Conservation (phyloP, 2,797 vertebrate genomes). For the Lindbergichthys nudifrons region DNA sequence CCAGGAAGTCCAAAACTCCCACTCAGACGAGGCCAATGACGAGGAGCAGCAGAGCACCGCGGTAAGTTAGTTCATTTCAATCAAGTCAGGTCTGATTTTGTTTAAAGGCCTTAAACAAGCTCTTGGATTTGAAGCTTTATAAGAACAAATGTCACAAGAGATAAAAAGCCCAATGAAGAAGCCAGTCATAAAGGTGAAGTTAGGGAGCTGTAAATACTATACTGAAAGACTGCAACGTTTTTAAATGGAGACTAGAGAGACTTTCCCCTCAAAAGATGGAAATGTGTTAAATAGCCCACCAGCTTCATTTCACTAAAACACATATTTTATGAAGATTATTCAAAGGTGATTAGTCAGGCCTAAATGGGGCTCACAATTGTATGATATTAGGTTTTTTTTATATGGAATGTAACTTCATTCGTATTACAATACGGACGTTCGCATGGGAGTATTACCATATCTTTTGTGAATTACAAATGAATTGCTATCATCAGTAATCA, state of each 20-base stretch:
- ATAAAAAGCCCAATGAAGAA: neutral
- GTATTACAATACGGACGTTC: neutral
- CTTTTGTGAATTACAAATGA: neutral
- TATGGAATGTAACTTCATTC: neutral
- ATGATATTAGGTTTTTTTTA: neutral
- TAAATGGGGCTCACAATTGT: neutral
- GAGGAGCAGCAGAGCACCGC: conserved; percentile 56
- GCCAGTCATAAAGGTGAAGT: neutral
- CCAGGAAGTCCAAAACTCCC: conserved; percentile 79
- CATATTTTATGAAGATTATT: neutral
- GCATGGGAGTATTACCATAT: neutral
- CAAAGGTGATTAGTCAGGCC: neutral
- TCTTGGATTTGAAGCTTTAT: neutral
- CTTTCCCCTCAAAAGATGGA: neutral
- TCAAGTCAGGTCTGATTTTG: neutral
- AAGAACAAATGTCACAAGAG: neutral
- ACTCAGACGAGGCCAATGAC: conserved; percentile 61
- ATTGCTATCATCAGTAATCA: neutral
- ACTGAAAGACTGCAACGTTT: neutral
- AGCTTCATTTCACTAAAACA: neutral
- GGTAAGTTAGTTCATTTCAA: conserved; percentile 70
- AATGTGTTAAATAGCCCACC: neutral
- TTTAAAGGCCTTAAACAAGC: neutral
- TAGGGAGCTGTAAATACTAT: neutral
- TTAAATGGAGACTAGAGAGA: neutral